Percentiles rank a stretch among this genome's conserved stretches.
Conservation (phyloP, 2,113 vertebrate species). For the Pygoscelis adeliae region DNA sequence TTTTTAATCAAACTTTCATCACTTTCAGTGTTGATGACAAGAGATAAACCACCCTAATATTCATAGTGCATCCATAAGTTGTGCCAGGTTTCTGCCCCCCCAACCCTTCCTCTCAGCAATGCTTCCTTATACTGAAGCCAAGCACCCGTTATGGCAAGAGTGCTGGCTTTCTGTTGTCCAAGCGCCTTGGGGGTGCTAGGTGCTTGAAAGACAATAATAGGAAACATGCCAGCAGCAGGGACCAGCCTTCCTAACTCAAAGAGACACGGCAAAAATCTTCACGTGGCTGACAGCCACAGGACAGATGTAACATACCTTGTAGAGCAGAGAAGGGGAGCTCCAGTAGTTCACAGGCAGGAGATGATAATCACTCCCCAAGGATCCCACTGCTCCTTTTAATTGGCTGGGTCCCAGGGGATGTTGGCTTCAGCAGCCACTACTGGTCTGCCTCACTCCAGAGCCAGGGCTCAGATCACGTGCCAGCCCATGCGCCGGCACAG, state of each 20-base stretch:
- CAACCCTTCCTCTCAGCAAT: not conserved
- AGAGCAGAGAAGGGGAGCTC: slow-evolving; percentile 54
- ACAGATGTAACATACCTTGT: slow-evolving; percentile 47
- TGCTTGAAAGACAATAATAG: not conserved
- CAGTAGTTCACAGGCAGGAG: slow-evolving; percentile 27
- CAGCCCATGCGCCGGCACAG: not conserved
- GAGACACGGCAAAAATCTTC: not conserved
- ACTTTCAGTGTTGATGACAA: slow-evolving; percentile 12
- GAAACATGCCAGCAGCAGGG: not conserved
- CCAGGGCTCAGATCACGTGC: not conserved
- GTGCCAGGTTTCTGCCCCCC: not conserved
- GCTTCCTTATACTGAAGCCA: not conserved
- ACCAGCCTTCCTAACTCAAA: slow-evolving; percentile 11
- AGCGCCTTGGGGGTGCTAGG: not conserved
- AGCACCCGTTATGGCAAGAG: not conserved
- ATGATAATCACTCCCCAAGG: slow-evolving; percentile 7
- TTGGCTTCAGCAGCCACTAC: not conserved
- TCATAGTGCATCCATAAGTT: not conserved
- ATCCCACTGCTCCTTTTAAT: slow-evolving; percentile 29
- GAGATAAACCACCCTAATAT: slow-evolving; percentile 18
- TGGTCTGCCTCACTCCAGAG: not conserved
- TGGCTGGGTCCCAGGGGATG: not conserved
- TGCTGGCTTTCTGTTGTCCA: not conserved
- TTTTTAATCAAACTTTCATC: slow-evolving; percentile 59
- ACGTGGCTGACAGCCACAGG: not conserved